Conservation (phyloP, 2,797 vertebrate genomes). For the Pygocentrus nattereri region DNA sequence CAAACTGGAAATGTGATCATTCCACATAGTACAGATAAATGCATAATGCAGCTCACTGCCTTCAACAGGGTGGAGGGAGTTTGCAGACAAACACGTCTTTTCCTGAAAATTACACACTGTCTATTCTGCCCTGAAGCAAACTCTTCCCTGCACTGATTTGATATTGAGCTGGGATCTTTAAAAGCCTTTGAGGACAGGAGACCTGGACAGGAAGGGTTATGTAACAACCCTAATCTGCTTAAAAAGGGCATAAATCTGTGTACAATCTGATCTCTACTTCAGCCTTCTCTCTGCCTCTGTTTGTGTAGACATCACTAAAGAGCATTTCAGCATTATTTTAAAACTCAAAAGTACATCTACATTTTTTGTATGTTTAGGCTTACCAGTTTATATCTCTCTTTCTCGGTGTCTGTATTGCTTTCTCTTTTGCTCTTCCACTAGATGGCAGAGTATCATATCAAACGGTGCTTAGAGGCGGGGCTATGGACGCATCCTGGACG, state of each 20-base stretch:
- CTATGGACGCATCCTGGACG: conserved; percentile 80
- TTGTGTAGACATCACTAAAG: background rate
- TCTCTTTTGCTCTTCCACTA: conserved; percentile 53
- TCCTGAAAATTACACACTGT: background rate
- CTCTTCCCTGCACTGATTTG: conserved; percentile 26
- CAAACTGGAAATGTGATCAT: background rate
- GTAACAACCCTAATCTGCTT: conserved; percentile 45
- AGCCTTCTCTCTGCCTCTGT: conserved; percentile 9
- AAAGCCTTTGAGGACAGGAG: conserved; percentile 40
- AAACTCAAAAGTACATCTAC: no score
- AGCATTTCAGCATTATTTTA: background rate
- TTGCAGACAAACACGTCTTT: background rate
- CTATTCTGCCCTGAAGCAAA: conserved; percentile 4
- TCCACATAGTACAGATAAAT: background rate
- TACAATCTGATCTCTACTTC: conserved; percentile 26
- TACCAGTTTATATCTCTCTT: background rate
- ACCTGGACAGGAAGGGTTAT: conserved; percentile 44
- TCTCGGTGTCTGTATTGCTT: conserved; percentile 22
- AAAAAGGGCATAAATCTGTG: conserved; percentile 15
- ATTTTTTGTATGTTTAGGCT: conserved; percentile 4
- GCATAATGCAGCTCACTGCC: background rate
- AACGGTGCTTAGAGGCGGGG: conserved; percentile 81
- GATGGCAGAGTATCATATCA: conserved; percentile 83
- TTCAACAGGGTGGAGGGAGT: background rate
- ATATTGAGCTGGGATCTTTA: conserved; percentile 19